Evolutionary conservation across 2,888 invertebrate genomes (phyloP), one percentile per base, ranked within the genome.

Genomic region (Onthophagus sagittarius): DNA sequence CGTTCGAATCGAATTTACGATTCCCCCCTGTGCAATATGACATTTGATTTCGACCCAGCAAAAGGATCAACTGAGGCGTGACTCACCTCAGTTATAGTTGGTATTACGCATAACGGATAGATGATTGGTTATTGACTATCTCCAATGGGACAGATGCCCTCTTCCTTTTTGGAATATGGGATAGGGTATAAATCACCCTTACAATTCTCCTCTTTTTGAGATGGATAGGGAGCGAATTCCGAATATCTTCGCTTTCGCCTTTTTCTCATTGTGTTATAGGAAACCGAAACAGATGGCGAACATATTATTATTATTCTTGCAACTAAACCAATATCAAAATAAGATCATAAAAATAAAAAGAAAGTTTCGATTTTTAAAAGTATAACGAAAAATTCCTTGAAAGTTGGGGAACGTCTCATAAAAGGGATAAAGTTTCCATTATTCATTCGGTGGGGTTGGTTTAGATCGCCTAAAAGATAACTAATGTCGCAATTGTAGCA

Each of bases 401-500:
- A 53, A 53, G 39, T 53, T 53, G 39, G 39, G 67, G 67, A 32
- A 67, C 67, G 67, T 32, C 67, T 15, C 31, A n/a, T 62, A 69
- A 72, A 65, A 71, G 72, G 75, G 77, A 77, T 76, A 76, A 79
- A 79, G 78, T 75, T 79, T 80, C 77, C 80, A 80, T 80, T 80
- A 80, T 82, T 82, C 82, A 80, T 81, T 79, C 78, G 77, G 39
- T 7, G 39, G 39, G 11, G 39, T 53, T 53, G 78, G 82, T 80
- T 81, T 81, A 83, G 81, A 83, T 82, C 81, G 82, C 82, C 81
- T 79, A 73, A 79, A 78, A 82, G 82, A 83, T 83, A 83, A 82
- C 80, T 83, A 82, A 83, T 81, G 79, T 77, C 79, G 82, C 82
- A 83, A 83, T 83, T 83, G 81, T 81, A 82, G 79, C 81, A 83